phyloP scores from a whole-genome alignment of 2,113 vertebrate species.

The Microtus oregoni region DNA sequence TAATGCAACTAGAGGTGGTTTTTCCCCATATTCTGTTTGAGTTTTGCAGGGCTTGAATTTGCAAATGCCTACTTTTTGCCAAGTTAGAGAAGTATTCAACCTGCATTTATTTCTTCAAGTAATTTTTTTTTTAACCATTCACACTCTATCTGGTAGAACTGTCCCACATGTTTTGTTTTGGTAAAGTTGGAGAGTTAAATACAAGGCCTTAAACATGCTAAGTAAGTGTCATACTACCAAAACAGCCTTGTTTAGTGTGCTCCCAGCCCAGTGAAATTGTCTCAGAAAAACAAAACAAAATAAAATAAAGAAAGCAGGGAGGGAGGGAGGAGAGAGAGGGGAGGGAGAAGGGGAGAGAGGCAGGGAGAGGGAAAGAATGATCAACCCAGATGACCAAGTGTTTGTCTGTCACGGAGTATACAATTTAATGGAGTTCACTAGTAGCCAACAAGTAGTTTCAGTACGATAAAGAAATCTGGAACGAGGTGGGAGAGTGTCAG shows the following conservation, averaged over 20 bases:
- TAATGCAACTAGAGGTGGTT: not conserved
- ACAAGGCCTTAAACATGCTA: not conserved
- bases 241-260: not conserved
- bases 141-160: not conserved
- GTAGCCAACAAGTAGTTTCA: not conserved
- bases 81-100: not conserved
- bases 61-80: not conserved
- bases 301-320: not conserved
- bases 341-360: too few relatives aligned
- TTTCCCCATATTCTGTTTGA: not conserved
- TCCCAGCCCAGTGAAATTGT: not conserved
- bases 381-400: not conserved
- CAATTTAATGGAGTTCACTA: not conserved
- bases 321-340: not conserved
- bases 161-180: too few relatives aligned
- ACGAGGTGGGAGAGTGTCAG: not conserved
- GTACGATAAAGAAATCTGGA: not conserved
- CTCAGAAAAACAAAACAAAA: not conserved
- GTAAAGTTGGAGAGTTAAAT: not conserved
- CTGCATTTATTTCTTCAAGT: not conserved
- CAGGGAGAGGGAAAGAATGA: too few relatives aligned
- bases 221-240: not conserved
- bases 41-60: not conserved
- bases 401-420: not conserved
- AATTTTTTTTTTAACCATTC: not conserved